Evolutionary conservation across 2,888 invertebrate species (phyloP).

Genomic region (Zygogramma bicolorata): DNA sequence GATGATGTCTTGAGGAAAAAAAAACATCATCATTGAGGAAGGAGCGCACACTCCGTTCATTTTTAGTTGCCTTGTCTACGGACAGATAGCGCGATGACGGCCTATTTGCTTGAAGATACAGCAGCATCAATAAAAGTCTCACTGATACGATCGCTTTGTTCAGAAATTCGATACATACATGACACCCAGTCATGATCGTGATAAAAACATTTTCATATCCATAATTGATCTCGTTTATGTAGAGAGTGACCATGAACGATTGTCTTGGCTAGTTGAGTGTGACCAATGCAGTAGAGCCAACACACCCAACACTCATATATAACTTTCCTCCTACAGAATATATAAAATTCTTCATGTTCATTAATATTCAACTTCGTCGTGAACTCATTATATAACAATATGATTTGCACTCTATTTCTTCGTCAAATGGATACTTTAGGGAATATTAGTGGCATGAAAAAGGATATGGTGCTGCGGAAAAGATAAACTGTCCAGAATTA

Average conservation of each 20-base stretch:
- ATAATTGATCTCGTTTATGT: not conserved
- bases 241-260: not conserved
- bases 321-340: not conserved
- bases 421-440: not conserved
- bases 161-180: too few species aligned
- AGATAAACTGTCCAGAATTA: too few species aligned
- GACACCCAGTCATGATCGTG: too few species aligned
- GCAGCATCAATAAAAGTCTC: too few species aligned
- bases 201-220: not conserved
- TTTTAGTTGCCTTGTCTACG: too few species aligned
- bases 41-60: too few species aligned
- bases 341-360: not conserved
- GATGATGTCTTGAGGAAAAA: too few species aligned
- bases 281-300: not conserved
- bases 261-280: not conserved
- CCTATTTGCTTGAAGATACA: too few species aligned
- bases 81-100: too few species aligned
- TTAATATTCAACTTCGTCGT: not conserved
- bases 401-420: not conserved
- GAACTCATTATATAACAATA: not conserved
- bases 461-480: too few species aligned
- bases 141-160: too few species aligned
- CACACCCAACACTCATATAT: not conserved
- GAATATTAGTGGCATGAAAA: not conserved
- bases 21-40: too few species aligned